Evolutionary conservation across 2,888 invertebrate species (phyloP), one percentile per base, ranked within the genome.

Genomic region (Acrobasis suavella): DNA sequence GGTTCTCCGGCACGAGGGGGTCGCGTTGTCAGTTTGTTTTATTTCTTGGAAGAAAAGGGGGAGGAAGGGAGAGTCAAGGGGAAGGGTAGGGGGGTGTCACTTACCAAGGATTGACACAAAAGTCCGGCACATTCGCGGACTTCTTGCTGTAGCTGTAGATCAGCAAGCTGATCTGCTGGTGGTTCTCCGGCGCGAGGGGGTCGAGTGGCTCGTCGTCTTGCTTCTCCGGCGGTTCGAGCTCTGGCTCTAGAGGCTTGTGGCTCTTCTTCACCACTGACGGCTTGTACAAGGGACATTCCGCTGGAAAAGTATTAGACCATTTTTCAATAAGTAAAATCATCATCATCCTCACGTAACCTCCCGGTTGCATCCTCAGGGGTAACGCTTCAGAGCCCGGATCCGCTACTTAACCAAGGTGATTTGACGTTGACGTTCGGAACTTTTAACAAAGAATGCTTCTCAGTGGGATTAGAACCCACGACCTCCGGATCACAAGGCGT

Each of bases 71-170:
- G 22, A n/a, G 22, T 3, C 22, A 22, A 22, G n/a, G n/a, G n/a
- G 22, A 22, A 22, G 3, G 32, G 32, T 2, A 2, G 22, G 5
- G 22, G 22, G 22, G 22, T 22, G 7, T 14, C 37, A 80, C 93
- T 89, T 78, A 96, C 96, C 97, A 97, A 0, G 98, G 98, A 77
- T 96, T 96, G 0, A 98, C 97, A 82, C 98, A 98, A 81, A 97
- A 98, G 64, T 96, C 96, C 0, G 97, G 97, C 2, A 96, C 95
- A 76, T 97, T 96, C 39, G 94, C 93, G 0, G 96, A 96, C 75
- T 93, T 93, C 65, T 94, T 94, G 68, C 96, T 96, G 80, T 95
- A 97, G 80, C 97, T 98, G 81, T 97, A 98, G 80, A 98, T 96
- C 63, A 99, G 91, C 46, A 99, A 96, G 7, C 97, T 95, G 58